A percentile compares a stretch with the other conserved stretches of the same genome.
Conservation (phyloP, 2,113 vertebrate species). For the Melanostigma gelatinosum region DNA sequence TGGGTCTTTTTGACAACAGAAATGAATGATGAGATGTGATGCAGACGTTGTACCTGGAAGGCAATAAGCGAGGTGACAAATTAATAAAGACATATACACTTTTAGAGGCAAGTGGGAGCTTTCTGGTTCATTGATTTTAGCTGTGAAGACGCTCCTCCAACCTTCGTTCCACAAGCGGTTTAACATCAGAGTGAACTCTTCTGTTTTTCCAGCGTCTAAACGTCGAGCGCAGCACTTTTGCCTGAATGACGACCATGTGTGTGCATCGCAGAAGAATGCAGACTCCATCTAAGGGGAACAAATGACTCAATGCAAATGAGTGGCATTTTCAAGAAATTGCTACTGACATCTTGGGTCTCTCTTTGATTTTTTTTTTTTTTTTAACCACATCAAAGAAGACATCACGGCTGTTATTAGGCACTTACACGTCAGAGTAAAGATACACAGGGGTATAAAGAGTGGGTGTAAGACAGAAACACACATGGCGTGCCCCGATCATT, state of each 20-base stretch:
- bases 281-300: slow-evolving; percentile 14
- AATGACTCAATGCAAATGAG: slow-evolving; percentile 32
- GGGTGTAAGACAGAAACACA: background rate
- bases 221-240: background rate
- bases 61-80: background rate
- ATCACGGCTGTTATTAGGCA: background rate
- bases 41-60: slow-evolving; percentile 1
- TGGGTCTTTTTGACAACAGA: background rate
- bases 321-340: slow-evolving; percentile 20
- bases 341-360: background rate
- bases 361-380: background rate
- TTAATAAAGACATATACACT: background rate
- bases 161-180: background rate
- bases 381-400: slow-evolving; percentile 23
- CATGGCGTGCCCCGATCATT: background rate
- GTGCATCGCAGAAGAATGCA: slow-evolving; percentile 23
- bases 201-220: background rate
- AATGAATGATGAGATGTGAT: slow-evolving; percentile 2
- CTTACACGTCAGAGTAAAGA: slow-evolving; percentile 1
- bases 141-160: background rate
- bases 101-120: background rate
- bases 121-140: background rate
- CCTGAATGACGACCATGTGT: background rate
- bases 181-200: background rate
- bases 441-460: background rate